Percentiles rank a stretch among this genome's conserved stretches.
Evolutionary conservation across 2,888 invertebrate species (phyloP).

Genomic region (Platycnemis pennipes): DNA sequence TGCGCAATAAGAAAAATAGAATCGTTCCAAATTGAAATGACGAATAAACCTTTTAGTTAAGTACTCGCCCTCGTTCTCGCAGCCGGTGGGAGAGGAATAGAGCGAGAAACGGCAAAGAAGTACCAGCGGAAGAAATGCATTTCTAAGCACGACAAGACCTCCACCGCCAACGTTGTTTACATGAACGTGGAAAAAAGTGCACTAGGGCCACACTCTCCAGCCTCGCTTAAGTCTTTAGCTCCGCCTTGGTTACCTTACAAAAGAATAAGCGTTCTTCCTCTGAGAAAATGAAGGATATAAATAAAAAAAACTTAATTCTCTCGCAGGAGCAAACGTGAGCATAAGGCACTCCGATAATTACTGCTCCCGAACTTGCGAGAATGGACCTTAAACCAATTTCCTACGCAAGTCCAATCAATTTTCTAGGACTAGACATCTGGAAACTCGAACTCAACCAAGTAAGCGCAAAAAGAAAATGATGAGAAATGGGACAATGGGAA

Average conservation of each 20-base stretch:
- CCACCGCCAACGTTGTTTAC: not conserved
- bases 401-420: not conserved
- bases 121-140: slow-evolving; percentile 2
- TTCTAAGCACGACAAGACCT: not conserved
- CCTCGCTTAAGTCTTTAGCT: not conserved
- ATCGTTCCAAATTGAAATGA: not conserved
- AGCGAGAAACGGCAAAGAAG: not conserved
- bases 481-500: slow-evolving; percentile 7
- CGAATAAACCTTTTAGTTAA: not conserved
- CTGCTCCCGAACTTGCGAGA: not conserved
- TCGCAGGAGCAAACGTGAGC: not conserved
- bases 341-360: not conserved
- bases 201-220: not conserved
- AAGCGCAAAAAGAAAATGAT: not conserved
- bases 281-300: not conserved
- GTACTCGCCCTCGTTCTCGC: not conserved
- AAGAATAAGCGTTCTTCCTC: not conserved
- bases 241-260: not conserved
- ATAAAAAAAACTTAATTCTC: not conserved
- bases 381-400: not conserved
- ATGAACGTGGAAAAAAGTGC: not conserved
- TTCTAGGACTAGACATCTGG: not conserved
- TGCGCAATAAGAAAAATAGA: not conserved
- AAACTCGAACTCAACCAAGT: not conserved
- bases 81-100: not conserved